Evolutionary conservation across 2,113 vertebrate genomes (phyloP).

Genomic region (Neolamprologus kungweensis): DNA sequence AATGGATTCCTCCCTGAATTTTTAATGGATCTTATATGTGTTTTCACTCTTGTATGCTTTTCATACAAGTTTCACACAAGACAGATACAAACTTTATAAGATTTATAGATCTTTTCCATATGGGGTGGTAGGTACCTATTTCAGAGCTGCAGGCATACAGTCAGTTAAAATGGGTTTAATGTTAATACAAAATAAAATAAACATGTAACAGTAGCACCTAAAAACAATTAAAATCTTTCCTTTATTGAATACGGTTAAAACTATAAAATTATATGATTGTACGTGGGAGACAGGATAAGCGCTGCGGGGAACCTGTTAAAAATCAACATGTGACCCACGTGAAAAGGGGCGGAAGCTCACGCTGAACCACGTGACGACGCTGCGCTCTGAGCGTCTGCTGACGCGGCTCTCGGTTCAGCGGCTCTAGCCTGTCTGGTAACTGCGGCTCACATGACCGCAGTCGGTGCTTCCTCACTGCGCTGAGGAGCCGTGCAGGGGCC

Average conservation of each 20-base stretch:
- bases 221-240: not conserved
- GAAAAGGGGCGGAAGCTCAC: accelerated
- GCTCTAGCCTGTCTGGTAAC: not conserved
- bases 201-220: not conserved
- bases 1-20: too few species aligned
- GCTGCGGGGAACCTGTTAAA: too few species aligned
- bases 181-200: not conserved
- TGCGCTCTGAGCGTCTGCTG: not conserved
- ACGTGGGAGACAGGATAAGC: not conserved
- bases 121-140: not conserved
- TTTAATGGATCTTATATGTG: too few species aligned
- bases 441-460: not conserved
- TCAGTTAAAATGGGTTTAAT: not conserved
- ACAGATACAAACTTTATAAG: too few species aligned
- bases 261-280: not conserved
- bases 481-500: not conserved
- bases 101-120: too few species aligned
- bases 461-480: not conserved
- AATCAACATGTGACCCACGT: not conserved
- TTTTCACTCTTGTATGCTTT: too few species aligned
- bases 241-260: not conserved
- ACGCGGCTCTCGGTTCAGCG: not conserved
- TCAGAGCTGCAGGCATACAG: not conserved
- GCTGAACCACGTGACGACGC: not conserved
- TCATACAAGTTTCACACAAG: too few species aligned